Percentiles rank a stretch among this genome's conserved stretches.
Conservation (phyloP, 2,888 invertebrate genomes). For the Argyresthia goedartella region DNA sequence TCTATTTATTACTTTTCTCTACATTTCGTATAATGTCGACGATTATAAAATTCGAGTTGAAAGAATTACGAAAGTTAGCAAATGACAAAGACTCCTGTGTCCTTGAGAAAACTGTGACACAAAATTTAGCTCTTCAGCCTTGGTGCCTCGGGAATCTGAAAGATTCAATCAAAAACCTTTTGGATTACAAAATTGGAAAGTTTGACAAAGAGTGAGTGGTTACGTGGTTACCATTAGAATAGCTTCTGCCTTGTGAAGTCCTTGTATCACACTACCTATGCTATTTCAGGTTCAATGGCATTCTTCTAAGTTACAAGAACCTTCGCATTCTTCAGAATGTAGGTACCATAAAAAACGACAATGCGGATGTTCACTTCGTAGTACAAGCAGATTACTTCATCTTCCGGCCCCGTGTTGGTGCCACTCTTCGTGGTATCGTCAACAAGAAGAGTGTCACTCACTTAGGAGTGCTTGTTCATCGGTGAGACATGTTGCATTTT, state of each 20-base stretch:
- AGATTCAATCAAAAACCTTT: slow-evolving; percentile 69
- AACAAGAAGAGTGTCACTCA: slow-evolving; percentile 77
- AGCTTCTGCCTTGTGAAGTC: no score
- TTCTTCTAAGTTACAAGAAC: slow-evolving; percentile 76
- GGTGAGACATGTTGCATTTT: slow-evolving; percentile 25
- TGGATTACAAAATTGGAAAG: slow-evolving; percentile 71
- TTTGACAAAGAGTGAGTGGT: slow-evolving; percentile 73
- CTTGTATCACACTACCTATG: neutral
- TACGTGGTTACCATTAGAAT: no score
- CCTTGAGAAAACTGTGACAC: slow-evolving; percentile 60
- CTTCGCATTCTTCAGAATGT: slow-evolving; percentile 68
- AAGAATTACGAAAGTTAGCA: slow-evolving; percentile 65
- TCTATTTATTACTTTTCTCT: neutral
- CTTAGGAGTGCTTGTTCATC: slow-evolving; percentile 77
- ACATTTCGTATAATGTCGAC: slow-evolving; percentile 40
- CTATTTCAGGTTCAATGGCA: slow-evolving; percentile 73
- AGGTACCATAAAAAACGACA: slow-evolving; percentile 73
- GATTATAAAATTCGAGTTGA: slow-evolving; percentile 61
- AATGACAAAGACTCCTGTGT: slow-evolving; percentile 72
- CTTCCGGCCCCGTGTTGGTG: slow-evolving; percentile 72
- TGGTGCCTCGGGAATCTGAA: slow-evolving; percentile 73
- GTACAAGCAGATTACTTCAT: slow-evolving; percentile 79
- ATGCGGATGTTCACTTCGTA: slow-evolving; percentile 74
- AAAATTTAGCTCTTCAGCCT: slow-evolving; percentile 73
- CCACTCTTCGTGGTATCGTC: slow-evolving; percentile 73